phyloP scores from a whole-genome alignment of 2,888 invertebrate genomes.

The Tridacna gigas region DNA sequence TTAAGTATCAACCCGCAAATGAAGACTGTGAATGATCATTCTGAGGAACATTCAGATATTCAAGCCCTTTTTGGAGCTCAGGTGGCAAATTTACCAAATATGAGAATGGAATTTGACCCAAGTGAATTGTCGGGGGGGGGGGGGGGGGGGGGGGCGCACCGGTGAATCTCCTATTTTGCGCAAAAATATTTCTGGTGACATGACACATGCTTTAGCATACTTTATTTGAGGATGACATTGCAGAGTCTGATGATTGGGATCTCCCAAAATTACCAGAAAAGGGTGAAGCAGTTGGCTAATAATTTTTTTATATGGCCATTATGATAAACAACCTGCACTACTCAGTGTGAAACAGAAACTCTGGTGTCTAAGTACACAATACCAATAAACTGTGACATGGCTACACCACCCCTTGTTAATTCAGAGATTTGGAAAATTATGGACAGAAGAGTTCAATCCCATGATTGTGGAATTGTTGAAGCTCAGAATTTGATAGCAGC shows the following conservation, averaged over 20 bases:
- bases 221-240: neutral
- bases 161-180: too few relatives aligned
- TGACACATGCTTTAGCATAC: too few relatives aligned
- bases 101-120: conserved; percentile 13
- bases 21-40: neutral
- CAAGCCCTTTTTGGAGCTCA: neutral
- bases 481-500: too few relatives aligned
- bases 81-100: neutral
- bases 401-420: too few relatives aligned
- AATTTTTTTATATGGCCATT: conserved; percentile 20
- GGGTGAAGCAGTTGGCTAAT: conserved; percentile 14
- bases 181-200: neutral
- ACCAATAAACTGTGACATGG: conserved; percentile 34
- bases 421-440: too few relatives aligned
- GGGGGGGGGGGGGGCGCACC: too few relatives aligned
- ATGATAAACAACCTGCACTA: conserved; percentile 27
- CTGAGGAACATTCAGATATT: neutral
- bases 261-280: conserved; percentile 23
- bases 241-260: neutral
- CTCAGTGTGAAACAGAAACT: conserved; percentile 29
- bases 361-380: conserved; percentile 22
- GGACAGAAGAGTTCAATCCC: too few relatives aligned
- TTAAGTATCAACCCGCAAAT: conserved; percentile 6
- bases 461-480: too few relatives aligned
- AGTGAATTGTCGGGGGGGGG: neutral